Percentiles rank a stretch among this genome's conserved stretches.
Evolutionary conservation across 92 coral and sea anemone genomes (phyloP).

Genomic region (Virgularia gustaviana): DNA sequence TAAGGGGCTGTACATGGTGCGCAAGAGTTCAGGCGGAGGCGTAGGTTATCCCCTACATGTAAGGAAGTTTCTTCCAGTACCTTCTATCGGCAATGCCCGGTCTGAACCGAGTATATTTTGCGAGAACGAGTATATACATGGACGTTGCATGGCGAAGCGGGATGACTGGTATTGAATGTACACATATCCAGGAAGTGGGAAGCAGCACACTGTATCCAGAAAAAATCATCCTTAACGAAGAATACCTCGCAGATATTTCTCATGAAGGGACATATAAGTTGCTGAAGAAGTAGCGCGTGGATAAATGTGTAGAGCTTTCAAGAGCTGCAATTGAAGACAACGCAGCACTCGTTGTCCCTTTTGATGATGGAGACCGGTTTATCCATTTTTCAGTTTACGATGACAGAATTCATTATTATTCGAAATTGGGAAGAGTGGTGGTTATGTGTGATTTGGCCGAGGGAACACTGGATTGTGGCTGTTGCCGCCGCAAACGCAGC

Average conservation of each 20-base stretch:
- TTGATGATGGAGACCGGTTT: slow-evolving; percentile 34
- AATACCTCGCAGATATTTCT: slow-evolving; percentile 39
- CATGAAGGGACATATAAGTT: slow-evolving; percentile 18
- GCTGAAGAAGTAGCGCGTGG: slow-evolving; percentile 33
- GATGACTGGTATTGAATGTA: slow-evolving; percentile 45
- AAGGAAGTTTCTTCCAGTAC: slow-evolving; percentile 15
- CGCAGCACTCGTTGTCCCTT: slow-evolving; percentile 16
- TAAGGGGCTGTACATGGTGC: slow-evolving; percentile 36
- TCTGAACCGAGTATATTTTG: no score
- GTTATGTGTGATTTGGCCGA: slow-evolving; percentile 38
- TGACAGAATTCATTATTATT: slow-evolving; percentile 50
- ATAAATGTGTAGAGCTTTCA: slow-evolving; percentile 26
- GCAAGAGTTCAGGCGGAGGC: slow-evolving; percentile 49
- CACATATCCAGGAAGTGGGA: slow-evolving; percentile 44
- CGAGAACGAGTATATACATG: slow-evolving; percentile 25
- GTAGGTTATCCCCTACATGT: slow-evolving; percentile 52
- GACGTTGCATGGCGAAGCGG: slow-evolving; percentile 65
- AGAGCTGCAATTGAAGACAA: slow-evolving; percentile 3
- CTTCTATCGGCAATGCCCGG: background rate
- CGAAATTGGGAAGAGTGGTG: slow-evolving; percentile 47
- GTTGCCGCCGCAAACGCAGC: slow-evolving; percentile 44
- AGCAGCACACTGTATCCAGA: slow-evolving; percentile 20
- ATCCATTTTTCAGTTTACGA: slow-evolving; percentile 56
- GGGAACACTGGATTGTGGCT: slow-evolving; percentile 49
- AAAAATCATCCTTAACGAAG: background rate